phyloP scores from a whole-genome alignment of 2,888 invertebrate species.

The Monopis laevigella region DNA sequence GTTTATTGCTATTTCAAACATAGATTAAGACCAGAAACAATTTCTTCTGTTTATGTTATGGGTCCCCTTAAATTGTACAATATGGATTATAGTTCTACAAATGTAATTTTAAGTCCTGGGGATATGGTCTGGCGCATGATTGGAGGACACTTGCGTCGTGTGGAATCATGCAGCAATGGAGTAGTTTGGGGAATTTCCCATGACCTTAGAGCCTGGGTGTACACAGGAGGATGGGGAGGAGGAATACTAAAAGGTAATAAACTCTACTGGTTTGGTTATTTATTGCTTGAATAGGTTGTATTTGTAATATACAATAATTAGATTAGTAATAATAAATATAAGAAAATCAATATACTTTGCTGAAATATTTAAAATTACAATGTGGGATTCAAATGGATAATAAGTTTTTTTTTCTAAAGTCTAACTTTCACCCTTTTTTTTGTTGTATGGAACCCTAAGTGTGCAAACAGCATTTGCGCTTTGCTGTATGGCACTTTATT shows the following conservation, averaged over 20 bases:
- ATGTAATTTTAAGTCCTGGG: slow-evolving; percentile 75
- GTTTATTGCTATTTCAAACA: slow-evolving; percentile 78
- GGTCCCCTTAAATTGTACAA: slow-evolving; percentile 79
- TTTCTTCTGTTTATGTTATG: slow-evolving; percentile 77
- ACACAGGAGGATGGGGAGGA: slow-evolving; percentile 91
- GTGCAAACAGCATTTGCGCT: no score
- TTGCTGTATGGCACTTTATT: no score
- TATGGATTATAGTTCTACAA: slow-evolving; percentile 71
- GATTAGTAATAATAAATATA: no score
- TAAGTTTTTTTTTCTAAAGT: no score
- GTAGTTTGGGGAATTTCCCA: slow-evolving; percentile 92
- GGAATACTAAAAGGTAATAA: slow-evolving; percentile 74
- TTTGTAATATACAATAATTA: no score
- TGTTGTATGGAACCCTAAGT: no score
- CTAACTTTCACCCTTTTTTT: no score
- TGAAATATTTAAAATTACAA: no score
- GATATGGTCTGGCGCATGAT: slow-evolving; percentile 88
- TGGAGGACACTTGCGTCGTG: slow-evolving; percentile 84
- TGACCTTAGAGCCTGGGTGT: slow-evolving; percentile 89
- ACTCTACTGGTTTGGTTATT: no score
- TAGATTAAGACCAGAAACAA: slow-evolving; percentile 76
- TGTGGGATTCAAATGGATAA: no score
- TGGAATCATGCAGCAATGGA: slow-evolving; percentile 81
- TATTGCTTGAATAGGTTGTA: no score
- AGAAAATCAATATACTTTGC: no score